Evolutionary conservation across 1,140 invertebrate species (phyloP), one percentile per base, ranked within the genome.

Genomic region (Scaptodrosophila lebanonensis): DNA sequence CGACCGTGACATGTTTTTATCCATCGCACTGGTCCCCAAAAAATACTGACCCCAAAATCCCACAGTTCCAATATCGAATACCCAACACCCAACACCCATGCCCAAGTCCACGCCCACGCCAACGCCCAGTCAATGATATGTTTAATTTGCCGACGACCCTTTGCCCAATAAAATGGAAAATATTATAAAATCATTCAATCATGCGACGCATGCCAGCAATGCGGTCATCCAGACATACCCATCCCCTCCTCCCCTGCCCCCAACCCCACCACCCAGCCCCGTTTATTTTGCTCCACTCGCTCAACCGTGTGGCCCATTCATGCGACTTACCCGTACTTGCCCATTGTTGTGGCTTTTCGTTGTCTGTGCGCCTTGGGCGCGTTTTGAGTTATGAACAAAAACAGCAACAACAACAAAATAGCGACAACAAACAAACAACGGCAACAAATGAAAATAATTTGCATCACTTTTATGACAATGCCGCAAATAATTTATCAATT

Each of bases 111-210:
- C n/a, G n/a, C n/a, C n/a, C 12, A 11, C 33, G 30, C 32, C 45
- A 59, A 54, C 64, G 49, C 48, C 45, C 65, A 38, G 42, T 20
- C 36, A 56, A 47, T 54, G 63, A 68, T 65, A 65, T 75, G 70
- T 69, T 75, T 75, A 75, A 72, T 67, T 73, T 58, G 20, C 8
- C 22, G 1, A 13, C 32, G 57, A 59, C 61, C 56, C 49, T 60
- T 62, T 51, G 45, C 52, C 54, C 57, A 57, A 66, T 70, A 76
- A 76, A 63, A 76, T 66, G 71, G 50, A 54, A 49, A 66, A 75
- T 63, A 77, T 76, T 76, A 63, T 76, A 63, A 66, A 76, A 76
- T 71, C 71, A 76, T 52, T 76, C 71, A 76, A 76, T 76, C 71
- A 76, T 76, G 71, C 66, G 32, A 30, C 66, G 44, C 61, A 69